phyloP scores from a whole-genome alignment of 2,888 invertebrate genomes.

The Coremacera marginata region DNA sequence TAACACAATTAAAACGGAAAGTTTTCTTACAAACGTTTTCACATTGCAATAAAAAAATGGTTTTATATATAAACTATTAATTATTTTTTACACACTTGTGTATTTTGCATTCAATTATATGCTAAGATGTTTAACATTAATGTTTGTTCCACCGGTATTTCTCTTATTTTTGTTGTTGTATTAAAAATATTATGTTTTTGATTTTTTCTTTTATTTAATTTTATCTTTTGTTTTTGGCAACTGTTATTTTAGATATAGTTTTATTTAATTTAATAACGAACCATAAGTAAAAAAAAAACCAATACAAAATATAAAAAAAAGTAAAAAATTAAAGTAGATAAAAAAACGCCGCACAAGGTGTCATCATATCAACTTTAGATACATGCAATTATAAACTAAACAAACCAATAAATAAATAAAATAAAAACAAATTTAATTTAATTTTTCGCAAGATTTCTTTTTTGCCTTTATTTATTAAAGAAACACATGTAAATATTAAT shows the following conservation, averaged over 20 bases:
- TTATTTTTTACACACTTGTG: too few species aligned
- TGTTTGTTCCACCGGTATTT: slow-evolving; percentile 10
- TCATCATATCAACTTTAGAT: too few species aligned
- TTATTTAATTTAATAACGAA: background rate
- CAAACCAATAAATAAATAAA: background rate
- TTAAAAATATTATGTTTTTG: background rate
- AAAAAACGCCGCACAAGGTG: too few species aligned
- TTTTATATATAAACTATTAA: too few species aligned
- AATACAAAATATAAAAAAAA: background rate
- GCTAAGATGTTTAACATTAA: background rate
- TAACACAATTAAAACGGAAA: too few species aligned
- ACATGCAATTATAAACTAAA: background rate
- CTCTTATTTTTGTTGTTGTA: background rate
- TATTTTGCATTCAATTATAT: background rate
- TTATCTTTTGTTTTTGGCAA: background rate
- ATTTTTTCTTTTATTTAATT: background rate
- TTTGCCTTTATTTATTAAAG: too few species aligned
- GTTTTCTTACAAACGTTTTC: too few species aligned
- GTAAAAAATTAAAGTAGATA: too few species aligned
- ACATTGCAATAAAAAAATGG: too few species aligned
- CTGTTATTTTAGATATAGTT: background rate
- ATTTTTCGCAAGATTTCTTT: too few species aligned
- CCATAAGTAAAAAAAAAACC: background rate
- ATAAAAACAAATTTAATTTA: background rate
- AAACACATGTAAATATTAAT: too few species aligned